Percentiles rank a stretch among this genome's conserved stretches.
phyloP scores from a whole-genome alignment of 1,140 invertebrate genomes.

The Bombyx mori region DNA sequence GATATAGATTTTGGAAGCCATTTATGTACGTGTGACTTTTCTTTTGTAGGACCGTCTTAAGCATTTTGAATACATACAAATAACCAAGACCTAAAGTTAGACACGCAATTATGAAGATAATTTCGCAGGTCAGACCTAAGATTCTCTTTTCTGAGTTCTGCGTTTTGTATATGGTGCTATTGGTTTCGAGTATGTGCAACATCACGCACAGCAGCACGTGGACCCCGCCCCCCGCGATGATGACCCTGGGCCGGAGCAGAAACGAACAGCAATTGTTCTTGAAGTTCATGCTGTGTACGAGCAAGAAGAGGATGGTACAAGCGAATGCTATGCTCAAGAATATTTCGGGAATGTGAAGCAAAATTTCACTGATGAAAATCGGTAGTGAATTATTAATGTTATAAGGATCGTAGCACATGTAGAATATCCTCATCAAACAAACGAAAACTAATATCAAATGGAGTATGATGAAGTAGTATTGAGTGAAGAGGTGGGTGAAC shows the following conservation, averaged over 20 bases:
- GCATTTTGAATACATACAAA: constrained; percentile 83
- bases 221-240: constrained; percentile 80
- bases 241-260: constrained; percentile 80
- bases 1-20: constrained; percentile 78
- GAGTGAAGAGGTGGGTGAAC: constrained; percentile 82
- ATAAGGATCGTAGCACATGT: constrained; percentile 91
- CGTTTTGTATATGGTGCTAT: constrained; percentile 59
- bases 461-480: constrained; percentile 87
- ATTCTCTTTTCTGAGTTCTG: constrained; percentile 71
- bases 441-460: constrained; percentile 85
- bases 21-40: constrained; percentile 79
- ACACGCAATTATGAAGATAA: constrained; percentile 84
- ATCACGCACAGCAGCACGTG: constrained; percentile 84
- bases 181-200: constrained; percentile 82
- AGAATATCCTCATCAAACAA: constrained; percentile 85
- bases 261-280: constrained; percentile 76
- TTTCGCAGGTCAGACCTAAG: constrained; percentile 84
- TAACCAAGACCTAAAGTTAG: constrained; percentile 86
- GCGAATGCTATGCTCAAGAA: constrained; percentile 88
- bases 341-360: constrained; percentile 86
- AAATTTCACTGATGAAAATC: constrained; percentile 83
- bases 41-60: constrained; percentile 76
- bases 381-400: constrained; percentile 85
- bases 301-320: constrained; percentile 85
- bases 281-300: constrained; percentile 80